Conservation (phyloP, 2,888 invertebrate species). For the Ernsta delagoae region DNA sequence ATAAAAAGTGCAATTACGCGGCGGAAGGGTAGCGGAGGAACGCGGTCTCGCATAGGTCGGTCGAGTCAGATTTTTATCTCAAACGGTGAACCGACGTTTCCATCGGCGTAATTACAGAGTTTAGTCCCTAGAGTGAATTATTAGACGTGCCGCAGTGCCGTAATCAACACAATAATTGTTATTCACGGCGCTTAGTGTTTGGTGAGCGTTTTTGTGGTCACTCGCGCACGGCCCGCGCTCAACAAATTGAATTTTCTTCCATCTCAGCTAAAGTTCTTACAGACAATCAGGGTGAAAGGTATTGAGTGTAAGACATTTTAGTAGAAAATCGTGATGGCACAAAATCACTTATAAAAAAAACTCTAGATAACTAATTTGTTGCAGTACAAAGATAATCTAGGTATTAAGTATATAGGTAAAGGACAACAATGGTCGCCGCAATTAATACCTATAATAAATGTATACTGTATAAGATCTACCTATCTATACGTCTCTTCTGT, state of each 20-base stretch:
- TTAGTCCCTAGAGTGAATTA: conserved; percentile 81
- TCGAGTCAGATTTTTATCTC: conserved; percentile 76
- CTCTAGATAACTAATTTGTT: too few relatives aligned
- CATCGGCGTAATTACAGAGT: conserved; percentile 81
- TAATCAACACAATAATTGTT: conserved; percentile 80
- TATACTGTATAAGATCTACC: too few relatives aligned
- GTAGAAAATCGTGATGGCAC: too few relatives aligned
- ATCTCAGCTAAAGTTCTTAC: conserved; percentile 35
- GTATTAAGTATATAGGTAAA: too few relatives aligned
- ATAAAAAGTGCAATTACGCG: conserved; percentile 68
- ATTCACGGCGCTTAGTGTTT: conserved; percentile 66
- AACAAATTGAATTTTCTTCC: conserved; percentile 75
- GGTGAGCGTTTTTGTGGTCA: conserved; percentile 65
- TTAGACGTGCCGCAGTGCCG: conserved; percentile 73
- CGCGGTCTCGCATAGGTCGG: conserved; percentile 45
- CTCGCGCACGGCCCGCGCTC: conserved; percentile 39
- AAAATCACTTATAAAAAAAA: too few relatives aligned
- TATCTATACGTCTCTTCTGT: too few relatives aligned
- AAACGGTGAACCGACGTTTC: conserved; percentile 80
- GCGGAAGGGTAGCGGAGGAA: conserved; percentile 53
- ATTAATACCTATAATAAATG: too few relatives aligned
- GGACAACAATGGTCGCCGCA: too few relatives aligned
- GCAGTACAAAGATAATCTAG: too few relatives aligned
- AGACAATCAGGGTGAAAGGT: background rate
- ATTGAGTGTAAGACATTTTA: too few relatives aligned